Evolutionary conservation across 2,113 vertebrate genomes (phyloP), one percentile per base, ranked within the genome.

Genomic region (Sorex araneus): DNA sequence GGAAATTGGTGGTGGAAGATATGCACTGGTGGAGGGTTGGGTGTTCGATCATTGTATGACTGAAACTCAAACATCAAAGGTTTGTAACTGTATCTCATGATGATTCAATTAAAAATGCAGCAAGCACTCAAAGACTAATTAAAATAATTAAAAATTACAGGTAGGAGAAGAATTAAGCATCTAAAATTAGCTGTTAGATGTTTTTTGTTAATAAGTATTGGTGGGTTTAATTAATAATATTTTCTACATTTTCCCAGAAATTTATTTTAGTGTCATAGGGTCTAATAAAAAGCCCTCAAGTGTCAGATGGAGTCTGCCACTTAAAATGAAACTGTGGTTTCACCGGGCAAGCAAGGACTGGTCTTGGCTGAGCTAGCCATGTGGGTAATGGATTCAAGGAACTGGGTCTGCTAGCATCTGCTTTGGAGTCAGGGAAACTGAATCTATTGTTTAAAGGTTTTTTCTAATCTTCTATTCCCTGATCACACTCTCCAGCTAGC

Each of bases 371-470:
- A 64, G n/a, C 77, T 36, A 1, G 2, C 3, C 36, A 27, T 28
- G n/a, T 92, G 25, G 54, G 11, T 30, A 19, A 21, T 71, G 8
- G 40, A 13, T 28, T 82, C 15, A 32, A 54, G 13, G 23, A 66
- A 2, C 6, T 25, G n/a, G n/a, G n/a, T 64, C 16, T 2, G 43
- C 47, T 57, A 5, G 11, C 21, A 2, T 80, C 80, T 15, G 25
- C 28, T 95, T 85, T 84, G 43, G 27, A 90, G 45, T 86, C 83
- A 85, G 93, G 64, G 60, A 85, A 86, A 84, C 15, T 6, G n/a
- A 91, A 43, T 25, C 47, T 71, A 69, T 80, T 11, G 1, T 9
- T 54, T 64, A 77, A 80, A 5, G 3, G 5, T 47, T 88, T 90
- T 71, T 47, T 8, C 8, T 95, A 75, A 60, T 63, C 36, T 81